Conservation (phyloP, 2,113 vertebrate genomes). For the Sander vitreus region DNA sequence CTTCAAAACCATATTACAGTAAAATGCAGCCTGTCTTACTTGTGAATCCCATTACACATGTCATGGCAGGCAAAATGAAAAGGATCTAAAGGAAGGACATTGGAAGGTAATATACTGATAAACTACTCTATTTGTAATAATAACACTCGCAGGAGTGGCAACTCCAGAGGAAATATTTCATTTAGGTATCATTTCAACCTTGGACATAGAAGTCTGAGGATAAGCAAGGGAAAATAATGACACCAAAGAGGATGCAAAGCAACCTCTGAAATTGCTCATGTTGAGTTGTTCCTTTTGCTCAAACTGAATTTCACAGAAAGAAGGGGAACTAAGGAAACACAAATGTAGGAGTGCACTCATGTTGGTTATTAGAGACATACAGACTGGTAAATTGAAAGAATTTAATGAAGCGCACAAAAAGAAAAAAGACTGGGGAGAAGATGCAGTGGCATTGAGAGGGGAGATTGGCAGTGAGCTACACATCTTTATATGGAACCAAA, state of each 20-base stretch:
- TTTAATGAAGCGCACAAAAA: conserved; percentile 48
- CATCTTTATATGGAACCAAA: conserved; percentile 51
- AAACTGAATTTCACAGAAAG: conserved; percentile 41
- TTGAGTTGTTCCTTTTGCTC: conserved; percentile 10
- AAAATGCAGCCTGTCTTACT: conserved; percentile 57
- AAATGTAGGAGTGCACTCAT: conserved; percentile 39
- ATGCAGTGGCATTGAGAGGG: background rate
- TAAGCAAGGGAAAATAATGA: conserved; percentile 28
- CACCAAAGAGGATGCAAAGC: conserved; percentile 32
- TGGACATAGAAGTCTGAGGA: conserved; percentile 44
- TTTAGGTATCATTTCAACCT: conserved; percentile 63
- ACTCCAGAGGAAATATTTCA: conserved; percentile 61
- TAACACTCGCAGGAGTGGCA: conserved; percentile 55
- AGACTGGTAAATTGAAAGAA: conserved; percentile 60
- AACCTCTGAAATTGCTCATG: conserved; percentile 22
- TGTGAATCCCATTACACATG: conserved; percentile 67
- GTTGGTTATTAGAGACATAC: conserved; percentile 51
- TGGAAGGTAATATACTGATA: conserved; percentile 65
- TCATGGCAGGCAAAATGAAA: conserved; percentile 66
- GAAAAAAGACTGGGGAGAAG: conserved; percentile 23
- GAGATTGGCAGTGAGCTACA: conserved; percentile 8
- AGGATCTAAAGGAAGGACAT: conserved; percentile 65
- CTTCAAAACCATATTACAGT: conserved; percentile 62
- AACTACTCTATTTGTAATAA: conserved; percentile 71
- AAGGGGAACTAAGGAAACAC: conserved; percentile 23